Evolutionary conservation across 2,888 invertebrate genomes (phyloP), one percentile per base, ranked within the genome.

Genomic region (Papilio demoleus): DNA sequence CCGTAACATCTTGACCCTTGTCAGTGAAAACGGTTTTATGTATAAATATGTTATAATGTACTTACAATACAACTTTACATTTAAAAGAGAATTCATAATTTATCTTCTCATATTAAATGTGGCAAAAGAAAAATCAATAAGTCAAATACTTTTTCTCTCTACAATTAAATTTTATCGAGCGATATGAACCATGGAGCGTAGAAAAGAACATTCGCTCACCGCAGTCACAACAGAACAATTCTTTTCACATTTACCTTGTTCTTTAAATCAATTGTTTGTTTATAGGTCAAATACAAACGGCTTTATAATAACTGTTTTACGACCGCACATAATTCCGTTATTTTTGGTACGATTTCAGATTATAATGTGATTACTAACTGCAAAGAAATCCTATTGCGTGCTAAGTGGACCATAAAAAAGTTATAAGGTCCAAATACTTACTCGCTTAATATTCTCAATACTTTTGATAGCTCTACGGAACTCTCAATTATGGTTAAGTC

Each of bases 1-100:
- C 74, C 75, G 73, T 74, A 69, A 53, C 53, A 53, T 38, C 36
- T 38, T 59, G 59, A 36, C 59, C n/a, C 53, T 53, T 27, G 53
- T 53, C 27, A 53, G 27, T 53, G 53, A 45, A 45, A 19, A 45
- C 17, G 42, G 17, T 19, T 14, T 2, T 19, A 19, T 19, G 9
- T 45, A 45, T 14, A 45, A 42, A 17, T n/a, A 45, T 45, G 42
- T 45, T 45, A 19, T 9, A 45, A 9, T n/a, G n/a, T n/a, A n/a
- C n/a, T 17, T 17, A 40, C 40, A 42, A 42, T 17, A 4, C n/a
- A 42, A 42, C 9, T 8, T 17, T 17, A 9, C 9, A 6, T 17
- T 9, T 3, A 17, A 42, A 42, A 42, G 12, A 17, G 12, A 1
- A 19, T 19, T 19, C 4, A 45, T 45, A 9, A 45, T 0, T 42